Base-by-base conservation (phyloP, 2,113 vertebrate species). In the Aspiorhynchus laticeps region DNA sequence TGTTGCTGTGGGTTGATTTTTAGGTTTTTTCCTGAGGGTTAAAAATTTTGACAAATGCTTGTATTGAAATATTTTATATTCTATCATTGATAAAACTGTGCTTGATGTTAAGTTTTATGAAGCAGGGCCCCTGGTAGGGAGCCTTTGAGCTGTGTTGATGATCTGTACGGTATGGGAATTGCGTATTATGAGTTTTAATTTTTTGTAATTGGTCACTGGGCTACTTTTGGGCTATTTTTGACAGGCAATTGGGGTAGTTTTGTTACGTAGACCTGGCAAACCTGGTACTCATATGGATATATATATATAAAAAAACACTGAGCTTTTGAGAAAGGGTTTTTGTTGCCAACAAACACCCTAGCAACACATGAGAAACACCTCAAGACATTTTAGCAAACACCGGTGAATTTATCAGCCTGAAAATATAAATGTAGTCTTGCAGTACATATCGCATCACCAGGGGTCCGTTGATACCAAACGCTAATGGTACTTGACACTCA, bases 401-500 rank as follows among this genome's bases (percentile, higher is more conserved):
- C 7, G 41, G 11, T 26, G 73, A 46, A 75, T 75, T 75, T 76
- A 46, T 17, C 41, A 28, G 74, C 36, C 36, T 8, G 24, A 80
- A 63, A 41, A 80, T 17, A 38, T n/a, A 41, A 80, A 38, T 80
- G 53, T 9, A 63, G 56, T 74, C 71, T 74, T 65, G 41, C 48
- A 26, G 51, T 43, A 71, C 65, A 33, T 71, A 83, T 83, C 28
- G 11, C 21, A 53, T 51, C 65, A 48, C 43, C 46, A 83, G 48
- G 69, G 31, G 83, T 74, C 48, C 31, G 31, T 4, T 59, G 69
- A 56, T 28, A 56, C 33, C 15, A 15, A 59, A 26, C 2, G 67
- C 69, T 84, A 84, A 84, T 84, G 46, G 65, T n/a, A 36, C 65
- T 83, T 71, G 81, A 83, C 81, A 36, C 81, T 41, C 67, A 36